Evolutionary conservation across 2,113 vertebrate genomes (phyloP), one percentile per base, ranked within the genome.

Genomic region (Ptilorrhoa leucosticta): DNA sequence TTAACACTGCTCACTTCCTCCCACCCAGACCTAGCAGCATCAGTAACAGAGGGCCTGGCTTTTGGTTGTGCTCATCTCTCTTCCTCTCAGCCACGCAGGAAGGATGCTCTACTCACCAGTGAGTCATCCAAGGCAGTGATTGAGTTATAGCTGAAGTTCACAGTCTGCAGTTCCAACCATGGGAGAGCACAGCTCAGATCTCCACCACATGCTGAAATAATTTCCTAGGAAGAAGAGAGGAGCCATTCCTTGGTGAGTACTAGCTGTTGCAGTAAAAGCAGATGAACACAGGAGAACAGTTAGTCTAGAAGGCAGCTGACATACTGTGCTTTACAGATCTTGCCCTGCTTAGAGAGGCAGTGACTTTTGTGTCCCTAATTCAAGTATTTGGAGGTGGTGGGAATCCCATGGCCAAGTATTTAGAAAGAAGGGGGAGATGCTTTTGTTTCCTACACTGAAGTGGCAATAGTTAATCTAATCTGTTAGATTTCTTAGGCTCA

Each of bases 171-270:
- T 69, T 99, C 99, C 89, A 99, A 94, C 99, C 99, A 99, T 0
- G 99, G 99, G 68, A 99, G 97, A 17, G 99, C 99, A 63, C 98
- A 99, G 96, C 99, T 99, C 85, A 99, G 98, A 96, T 99, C 99
- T 5, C 99, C 99, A 23, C 99, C 99, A 17, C 99, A 99, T 31
- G 98, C 97, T 30, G 99, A 99, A 37, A 99, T 98, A 11, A 99
- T 98, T 95, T 99, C 99, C 99, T 99, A 92, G 76, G 89, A 44
- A 56, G 54, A 90, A 78, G 65, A 9, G 24, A 64, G 73, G 24
- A 60, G 27, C 60, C 63, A 58, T 63, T 87, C 50, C 33, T 73
- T 65, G 26, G 35, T 93, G 31, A 77, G 60, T 44, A 76, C n/a
- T 48, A 28, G 73, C 45, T 91, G 53, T 79, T 65, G 89, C 14